Evolutionary conservation across 2,888 invertebrate genomes (phyloP), one percentile per base, ranked within the genome.

Genomic region (Nycteola revayana): DNA sequence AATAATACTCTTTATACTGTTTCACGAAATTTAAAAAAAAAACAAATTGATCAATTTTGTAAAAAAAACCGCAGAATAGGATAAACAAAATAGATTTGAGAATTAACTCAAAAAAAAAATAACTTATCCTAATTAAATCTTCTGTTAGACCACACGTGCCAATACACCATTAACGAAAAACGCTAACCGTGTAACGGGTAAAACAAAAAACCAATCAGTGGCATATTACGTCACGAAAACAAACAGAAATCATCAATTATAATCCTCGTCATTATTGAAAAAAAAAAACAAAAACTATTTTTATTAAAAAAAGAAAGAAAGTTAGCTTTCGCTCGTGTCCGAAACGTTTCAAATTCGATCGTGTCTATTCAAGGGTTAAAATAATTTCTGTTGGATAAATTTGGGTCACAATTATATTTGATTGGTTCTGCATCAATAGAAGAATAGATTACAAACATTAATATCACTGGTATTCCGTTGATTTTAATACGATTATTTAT

Each of bases 361-460:
- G 36, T 36, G 42, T 21, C 10, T 41, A 45, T 52, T 55, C 59
- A 58, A 58, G 59, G 59, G 59, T 57, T 57, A 24, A 55, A 37
- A 44, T 58, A 46, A 58, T 51, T 54, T 36, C 36, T 23, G 32
- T 30, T 49, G 4, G 21, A 21, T 23, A 38, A n/a, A n/a, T n/a
- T n/a, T n/a, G n/a, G 40, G 41, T 36, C 18, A 22, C 49, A 36
- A 58, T 58, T 54, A 54, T 33, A 7, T 34, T 23, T 30, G 40
- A 57, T 58, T 57, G 43, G 55, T 41, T 51, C 38, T 33, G 49
- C 39, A 41, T 47, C 47, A 47, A 42, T 32, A 35, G 18, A 37
- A 29, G 8, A 42, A 36, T 41, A 20, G 32, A 46, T 39, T 38
- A 33, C 7, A 32, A 37, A 36, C 25, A 10, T 6, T 14, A 21